Evolutionary conservation across 2,888 invertebrate species (phyloP), one percentile per base, ranked within the genome.

Genomic region (Strigamia transsilvanica): DNA sequence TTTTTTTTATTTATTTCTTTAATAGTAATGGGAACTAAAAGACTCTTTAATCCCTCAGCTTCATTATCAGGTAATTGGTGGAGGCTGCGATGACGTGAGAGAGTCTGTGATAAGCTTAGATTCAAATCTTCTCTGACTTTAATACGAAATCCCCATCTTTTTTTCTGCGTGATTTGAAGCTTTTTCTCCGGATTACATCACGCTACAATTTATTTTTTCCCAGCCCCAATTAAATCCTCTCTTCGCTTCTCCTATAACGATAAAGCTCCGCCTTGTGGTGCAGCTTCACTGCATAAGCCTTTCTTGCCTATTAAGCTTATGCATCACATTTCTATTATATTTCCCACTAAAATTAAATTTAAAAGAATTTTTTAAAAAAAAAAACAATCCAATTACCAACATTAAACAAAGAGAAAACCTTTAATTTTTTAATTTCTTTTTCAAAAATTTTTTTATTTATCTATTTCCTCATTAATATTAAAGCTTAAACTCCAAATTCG

Each of bases 41-140:
- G 61, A 66, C 23, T 23, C 21, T 18, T 66, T 66, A 66, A 66
- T 66, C 61, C 61, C 7, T 23, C 21, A 66, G 23, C 61, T 66
- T 66, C 61, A 66, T 66, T 66, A 66, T 66, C 61, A 66, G 61
- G 23, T 66, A 66, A 66, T 66, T 66, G 61, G 61, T 21, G 61
- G 61, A 18, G 61, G 21, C 61, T 66, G 61, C 61, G 61, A 66
- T 66, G 61, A 66, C 61, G 61, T 66, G 61, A 66, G n/a, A 18
- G 51, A 51, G 61, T 12, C 13, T 21, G 61, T 66, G 61, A 66
- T 66, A 66, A 66, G 61, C 61, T 66, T 66, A 66, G 61, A 66
- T 66, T 18, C 21, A 66, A 66, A 66, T 66, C 61, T 66, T 23
- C 61, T 66, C 61, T 66, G 61, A 66, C 61, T 66, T 23, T 66